Evolutionary conservation across 1,140 invertebrate species (phyloP), one percentile per base, ranked within the genome.

Genomic region (Calycopis cecrops): DNA sequence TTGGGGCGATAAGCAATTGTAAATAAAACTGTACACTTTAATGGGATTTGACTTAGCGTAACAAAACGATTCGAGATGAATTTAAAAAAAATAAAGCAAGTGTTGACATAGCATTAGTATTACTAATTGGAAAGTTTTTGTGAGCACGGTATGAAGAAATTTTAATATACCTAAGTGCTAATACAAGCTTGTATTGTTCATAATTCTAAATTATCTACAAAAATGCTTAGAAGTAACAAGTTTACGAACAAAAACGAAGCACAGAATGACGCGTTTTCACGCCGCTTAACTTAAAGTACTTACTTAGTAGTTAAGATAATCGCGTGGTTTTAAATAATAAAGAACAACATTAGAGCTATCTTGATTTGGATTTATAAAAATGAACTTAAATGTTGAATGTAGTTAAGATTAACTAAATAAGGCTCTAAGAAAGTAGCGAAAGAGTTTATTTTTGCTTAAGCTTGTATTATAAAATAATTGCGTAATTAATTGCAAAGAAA

Each of bases 381-480:
- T 44, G 40, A 16, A 69, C 62, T 81, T 52, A 64, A 66, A 75
- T 69, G 71, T 71, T 63, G 69, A 60, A 64, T 64, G 66, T 79
- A 79, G 67, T 58, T 75, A 76, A 62, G 62, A 62, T 58, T 75
- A 76, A 62, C 62, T 59, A 57, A 55, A 72, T 77, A 77, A 63
- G 61, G 70, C 65, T 66, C 67, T 81, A 81, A 66, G 63, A 66
- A 60, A 70, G 74, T 77, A 85, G 67, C 63, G 60, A 71, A 74
- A 83, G 73, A 84, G 71, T 76, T 83, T 84, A 87, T 87, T 84
- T 84, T 84, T 85, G 81, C 83, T 84, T 85, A 81, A 72, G 84
- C 82, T 81, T 83, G 66, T 73, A 80, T 76, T 75, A 67, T 71
- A 71, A 44, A 53, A 47, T 57, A 57, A 49, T 48, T 71, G 71